A percentile compares a stretch with the other conserved stretches of the same genome.
These are phyloP conservation scores for Poecilia wingei DNA, from an alignment of 2,797 vertebrate species.

Conservation along the genomic window DNA sequence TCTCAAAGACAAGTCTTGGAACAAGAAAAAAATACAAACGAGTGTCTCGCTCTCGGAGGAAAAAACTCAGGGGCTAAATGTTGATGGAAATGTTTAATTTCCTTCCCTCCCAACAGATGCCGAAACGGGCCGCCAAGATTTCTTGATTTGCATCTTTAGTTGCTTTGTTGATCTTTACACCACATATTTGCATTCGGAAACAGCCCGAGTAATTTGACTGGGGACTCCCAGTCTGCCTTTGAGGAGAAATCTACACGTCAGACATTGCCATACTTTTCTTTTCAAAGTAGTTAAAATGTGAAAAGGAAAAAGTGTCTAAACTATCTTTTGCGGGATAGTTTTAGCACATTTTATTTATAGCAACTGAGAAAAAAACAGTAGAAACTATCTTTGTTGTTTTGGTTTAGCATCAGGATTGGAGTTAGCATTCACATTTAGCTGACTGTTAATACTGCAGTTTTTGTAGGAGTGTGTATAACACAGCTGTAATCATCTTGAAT, in stretches of 20 bases:
- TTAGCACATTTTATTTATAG: not conserved
- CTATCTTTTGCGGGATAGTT: not conserved
- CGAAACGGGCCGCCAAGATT: constrained; percentile 61
- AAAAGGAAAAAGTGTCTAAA: constrained; percentile 15
- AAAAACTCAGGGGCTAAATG: constrained; percentile 49
- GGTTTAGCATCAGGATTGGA: not conserved
- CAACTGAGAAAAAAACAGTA: not conserved
- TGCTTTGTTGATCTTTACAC: constrained; percentile 78
- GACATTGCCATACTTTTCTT: constrained; percentile 43
- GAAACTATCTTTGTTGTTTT: not conserved
- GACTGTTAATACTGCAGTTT: not conserved
- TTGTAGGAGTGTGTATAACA: not conserved
- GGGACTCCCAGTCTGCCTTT: constrained; percentile 81
- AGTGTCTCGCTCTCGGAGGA: constrained; percentile 50
- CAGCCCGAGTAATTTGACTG: constrained; percentile 83
- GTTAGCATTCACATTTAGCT: not conserved
- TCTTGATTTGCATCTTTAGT: constrained; percentile 77
- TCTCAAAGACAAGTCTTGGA: constrained; percentile 52
- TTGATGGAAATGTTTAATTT: constrained; percentile 79
- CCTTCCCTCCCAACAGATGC: constrained; percentile 71
- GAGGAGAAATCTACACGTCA: constrained; percentile 66
- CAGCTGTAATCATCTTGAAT: not conserved
- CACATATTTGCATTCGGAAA: constrained; percentile 81
- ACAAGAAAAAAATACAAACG: constrained; percentile 64
- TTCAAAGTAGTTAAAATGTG: constrained; percentile 33